These are phyloP conservation scores for Colaptes auratus DNA, from an alignment of 2,113 vertebrate species.

Conservation along the genomic window DNA sequence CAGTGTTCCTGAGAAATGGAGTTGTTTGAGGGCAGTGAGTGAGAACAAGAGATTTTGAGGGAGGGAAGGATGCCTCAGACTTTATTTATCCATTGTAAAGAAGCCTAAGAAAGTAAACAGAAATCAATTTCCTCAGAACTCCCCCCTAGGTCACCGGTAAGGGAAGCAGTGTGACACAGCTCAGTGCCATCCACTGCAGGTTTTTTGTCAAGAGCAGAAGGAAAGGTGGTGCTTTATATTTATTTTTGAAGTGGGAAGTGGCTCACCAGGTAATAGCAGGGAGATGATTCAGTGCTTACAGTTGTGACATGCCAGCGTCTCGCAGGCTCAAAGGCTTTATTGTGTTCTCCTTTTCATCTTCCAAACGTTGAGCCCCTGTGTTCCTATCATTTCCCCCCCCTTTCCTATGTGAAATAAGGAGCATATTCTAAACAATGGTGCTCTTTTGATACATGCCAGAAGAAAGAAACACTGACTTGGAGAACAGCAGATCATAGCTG, in stretches of 20 bases:
- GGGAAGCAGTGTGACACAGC: slow-evolving; percentile 12
- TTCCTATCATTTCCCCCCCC: slow-evolving; percentile 36
- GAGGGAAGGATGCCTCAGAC: not conserved
- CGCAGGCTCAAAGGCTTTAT: slow-evolving; percentile 66
- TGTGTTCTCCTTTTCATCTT: slow-evolving; percentile 70
- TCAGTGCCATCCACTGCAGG: not conserved
- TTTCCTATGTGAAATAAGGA: slow-evolving; percentile 42
- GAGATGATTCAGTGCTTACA: slow-evolving; percentile 55
- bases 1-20: not conserved
- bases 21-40: not conserved
- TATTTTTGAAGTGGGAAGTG: slow-evolving; percentile 62
- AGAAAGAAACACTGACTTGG: slow-evolving; percentile 48
- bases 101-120: slow-evolving; percentile 37
- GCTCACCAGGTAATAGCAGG: slow-evolving; percentile 46
- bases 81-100: slow-evolving; percentile 43
- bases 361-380: slow-evolving; percentile 51
- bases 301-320: slow-evolving; percentile 61
- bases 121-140: slow-evolving; percentile 11
- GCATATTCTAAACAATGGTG: slow-evolving; percentile 63
- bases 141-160: slow-evolving; percentile 36
- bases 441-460: slow-evolving; percentile 50
- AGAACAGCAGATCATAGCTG: slow-evolving; percentile 54
- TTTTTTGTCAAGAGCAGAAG: slow-evolving; percentile 44
- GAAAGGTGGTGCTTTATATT: slow-evolving; percentile 28
- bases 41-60: slow-evolving; percentile 34